A percentile compares a stretch with the other conserved stretches of the same genome.
Conservation (phyloP, 1,140 invertebrate genomes). For the Probaryconus sp. region DNA sequence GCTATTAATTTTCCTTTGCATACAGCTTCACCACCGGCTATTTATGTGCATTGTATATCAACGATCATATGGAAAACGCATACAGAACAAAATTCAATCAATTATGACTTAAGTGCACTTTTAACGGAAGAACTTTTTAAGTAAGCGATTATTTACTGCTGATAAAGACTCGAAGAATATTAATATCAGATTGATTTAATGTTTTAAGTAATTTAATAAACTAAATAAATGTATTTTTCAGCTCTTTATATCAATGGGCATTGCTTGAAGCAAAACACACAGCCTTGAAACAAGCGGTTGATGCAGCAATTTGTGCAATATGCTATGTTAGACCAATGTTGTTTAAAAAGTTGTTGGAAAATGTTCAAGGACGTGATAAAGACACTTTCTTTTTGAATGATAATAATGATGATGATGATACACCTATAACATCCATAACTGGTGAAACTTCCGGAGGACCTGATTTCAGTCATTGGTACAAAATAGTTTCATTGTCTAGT, state of each 20-base stretch:
- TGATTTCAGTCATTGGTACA: constrained; percentile 80
- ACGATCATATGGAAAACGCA: constrained; percentile 90
- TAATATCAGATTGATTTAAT: too few relatives aligned
- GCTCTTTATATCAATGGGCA: constrained; percentile 87
- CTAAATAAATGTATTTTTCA: constrained; percentile 64
- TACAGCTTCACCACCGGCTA: constrained; percentile 75
- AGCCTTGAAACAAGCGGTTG: constrained; percentile 88
- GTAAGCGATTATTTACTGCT: constrained; percentile 55
- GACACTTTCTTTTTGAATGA: constrained; percentile 81
- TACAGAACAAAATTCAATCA: constrained; percentile 77
- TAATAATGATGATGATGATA: constrained; percentile 79
- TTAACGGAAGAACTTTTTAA: constrained; percentile 85
- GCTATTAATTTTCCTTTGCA: constrained; percentile 60
- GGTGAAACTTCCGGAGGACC: constrained; percentile 87
- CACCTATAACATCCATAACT: too few relatives aligned
- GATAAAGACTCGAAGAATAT: background rate
- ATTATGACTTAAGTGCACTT: constrained; percentile 82
- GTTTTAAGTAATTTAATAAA: constrained; percentile 5
- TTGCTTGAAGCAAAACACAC: constrained; percentile 81
- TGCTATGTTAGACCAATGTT: constrained; percentile 89
- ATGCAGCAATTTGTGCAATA: constrained; percentile 88
- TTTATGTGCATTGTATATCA: constrained; percentile 84
- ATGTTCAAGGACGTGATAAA: constrained; percentile 80
- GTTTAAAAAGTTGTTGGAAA: constrained; percentile 85
- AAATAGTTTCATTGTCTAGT: constrained; percentile 66